Base-by-base conservation (phyloP, 2,113 vertebrate species). In the Tricholaema leucomelas region DNA sequence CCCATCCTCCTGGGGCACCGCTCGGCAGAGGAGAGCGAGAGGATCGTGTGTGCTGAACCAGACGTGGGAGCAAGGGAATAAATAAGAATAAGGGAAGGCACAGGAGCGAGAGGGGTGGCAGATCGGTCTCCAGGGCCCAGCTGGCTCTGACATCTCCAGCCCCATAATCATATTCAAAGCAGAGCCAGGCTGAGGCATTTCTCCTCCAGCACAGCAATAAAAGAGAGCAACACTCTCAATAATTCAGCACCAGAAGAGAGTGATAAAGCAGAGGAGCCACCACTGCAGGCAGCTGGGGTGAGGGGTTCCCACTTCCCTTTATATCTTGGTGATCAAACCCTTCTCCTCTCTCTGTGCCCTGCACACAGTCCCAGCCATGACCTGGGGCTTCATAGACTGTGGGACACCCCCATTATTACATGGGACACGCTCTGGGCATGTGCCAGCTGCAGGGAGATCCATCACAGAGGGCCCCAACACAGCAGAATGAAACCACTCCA, bases 211-310 rank as follows among this genome's bases (percentile, higher is more conserved):
- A 58, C 28, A 5, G 92, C 94, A 87, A 88, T 81, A 93, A 92
- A 95, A 56, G 89, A 95, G 82, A 89, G 94, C 87, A 81, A 82
- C 78, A 72, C 91, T 88, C 81, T 96, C 88, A 95, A 91, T 93
- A 95, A 97, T 95, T 97, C 95, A 96, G 91, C 91, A 94, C 91
- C 64, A 46, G 75, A 84, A 95, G 88, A 71, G 42, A 85, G 95
- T 76, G 64, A 74, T 73, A 59, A 84, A 93, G 88, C 69, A 79
- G 95, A 69, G 61, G 65, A 87, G 46, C 40, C 91, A 91, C 58
- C n/a, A 64, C 50, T 52, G 94, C 92, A 76, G 70, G 75, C 59
- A 42, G 64, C 35, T 21, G 35, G 56, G 63, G 58, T 0, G n/a
- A 65, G 88, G 83, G 88, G 76, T 90, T n/a, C 27, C 60, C 38